Percentiles rank a stretch among this genome's conserved stretches.
Evolutionary conservation across 35 echinoderm and acorn worm species (phyloP).

Genomic region (Ophioderma brevispina): DNA sequence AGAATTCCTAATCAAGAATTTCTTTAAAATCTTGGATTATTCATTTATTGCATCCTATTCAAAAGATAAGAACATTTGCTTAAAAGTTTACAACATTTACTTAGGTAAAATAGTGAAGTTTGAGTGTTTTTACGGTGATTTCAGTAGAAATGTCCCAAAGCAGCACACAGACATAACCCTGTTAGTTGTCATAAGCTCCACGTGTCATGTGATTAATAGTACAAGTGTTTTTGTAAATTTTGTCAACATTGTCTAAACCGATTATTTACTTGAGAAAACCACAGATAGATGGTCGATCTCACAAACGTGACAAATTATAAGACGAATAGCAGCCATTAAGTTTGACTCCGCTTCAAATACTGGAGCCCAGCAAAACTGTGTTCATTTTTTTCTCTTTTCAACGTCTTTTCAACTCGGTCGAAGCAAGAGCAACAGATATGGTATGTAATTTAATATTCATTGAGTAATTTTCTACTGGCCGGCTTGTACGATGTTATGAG

Average conservation of each 20-base stretch:
- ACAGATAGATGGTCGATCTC: neutral
- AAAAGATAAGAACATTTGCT: no score
- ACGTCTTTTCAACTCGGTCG: neutral
- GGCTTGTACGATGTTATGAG: neutral
- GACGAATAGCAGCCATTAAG: neutral
- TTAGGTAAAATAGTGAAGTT: no score
- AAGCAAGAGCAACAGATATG: neutral
- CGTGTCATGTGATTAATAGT: neutral
- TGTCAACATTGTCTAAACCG: slow-evolving; percentile 6
- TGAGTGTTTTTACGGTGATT: no score
- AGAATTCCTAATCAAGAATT: no score
- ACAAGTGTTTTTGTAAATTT: neutral
- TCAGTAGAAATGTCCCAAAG: no score
- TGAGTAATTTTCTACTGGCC: slow-evolving; percentile 8
- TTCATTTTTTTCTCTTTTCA: neutral
- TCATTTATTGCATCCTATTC: no score
- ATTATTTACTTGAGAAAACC: slow-evolving; percentile 11
- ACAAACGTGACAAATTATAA: neutral
- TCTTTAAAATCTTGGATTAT: no score
- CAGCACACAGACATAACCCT: no score
- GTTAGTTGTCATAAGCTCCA: no score
- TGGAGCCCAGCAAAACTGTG: neutral
- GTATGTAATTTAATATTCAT: neutral
- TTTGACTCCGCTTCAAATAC: neutral
- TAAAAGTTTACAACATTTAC: no score